A percentile compares a stretch with the other conserved stretches of the same genome.
Conservation (phyloP, 2,113 vertebrate species). For the Catharus minimus region DNA sequence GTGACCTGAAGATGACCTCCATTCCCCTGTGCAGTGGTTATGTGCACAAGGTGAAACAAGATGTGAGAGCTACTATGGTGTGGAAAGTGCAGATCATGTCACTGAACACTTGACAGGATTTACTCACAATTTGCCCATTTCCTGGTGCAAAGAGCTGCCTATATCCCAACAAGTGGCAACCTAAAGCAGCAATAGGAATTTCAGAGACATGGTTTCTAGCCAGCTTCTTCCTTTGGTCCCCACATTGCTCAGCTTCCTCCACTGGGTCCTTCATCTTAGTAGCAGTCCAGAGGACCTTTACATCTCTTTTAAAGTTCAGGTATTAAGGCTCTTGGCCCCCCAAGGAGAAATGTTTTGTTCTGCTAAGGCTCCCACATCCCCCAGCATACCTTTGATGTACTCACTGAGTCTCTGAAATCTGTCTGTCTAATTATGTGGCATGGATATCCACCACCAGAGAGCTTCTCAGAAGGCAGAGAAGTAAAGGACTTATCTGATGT, state of each 20-base stretch:
- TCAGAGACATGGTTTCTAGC: background rate
- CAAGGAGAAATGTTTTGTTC: background rate
- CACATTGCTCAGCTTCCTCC: background rate
- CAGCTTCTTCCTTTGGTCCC: background rate
- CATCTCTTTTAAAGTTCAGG: background rate
- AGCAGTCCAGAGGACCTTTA: background rate
- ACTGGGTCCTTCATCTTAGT: background rate
- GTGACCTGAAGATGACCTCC: background rate
- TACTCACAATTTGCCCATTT: background rate
- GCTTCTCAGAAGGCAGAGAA: background rate
- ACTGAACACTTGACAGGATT: background rate
- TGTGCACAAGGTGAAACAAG: background rate
- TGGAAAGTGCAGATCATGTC: background rate
- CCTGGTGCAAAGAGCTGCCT: background rate
- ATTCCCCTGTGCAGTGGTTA: background rate
- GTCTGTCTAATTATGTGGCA: fast-evolving
- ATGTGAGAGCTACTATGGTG: background rate
- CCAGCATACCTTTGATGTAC: no score
- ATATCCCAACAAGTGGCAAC: background rate
- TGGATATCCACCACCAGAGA: background rate
- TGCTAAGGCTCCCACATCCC: background rate
- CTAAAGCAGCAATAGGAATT: background rate
- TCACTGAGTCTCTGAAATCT: background rate
- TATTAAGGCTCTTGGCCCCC: fast-evolving
- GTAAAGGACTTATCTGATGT: background rate